Base-by-base conservation (phyloP, 2,797 vertebrate genomes). In the Leucoraja ocellata region DNA sequence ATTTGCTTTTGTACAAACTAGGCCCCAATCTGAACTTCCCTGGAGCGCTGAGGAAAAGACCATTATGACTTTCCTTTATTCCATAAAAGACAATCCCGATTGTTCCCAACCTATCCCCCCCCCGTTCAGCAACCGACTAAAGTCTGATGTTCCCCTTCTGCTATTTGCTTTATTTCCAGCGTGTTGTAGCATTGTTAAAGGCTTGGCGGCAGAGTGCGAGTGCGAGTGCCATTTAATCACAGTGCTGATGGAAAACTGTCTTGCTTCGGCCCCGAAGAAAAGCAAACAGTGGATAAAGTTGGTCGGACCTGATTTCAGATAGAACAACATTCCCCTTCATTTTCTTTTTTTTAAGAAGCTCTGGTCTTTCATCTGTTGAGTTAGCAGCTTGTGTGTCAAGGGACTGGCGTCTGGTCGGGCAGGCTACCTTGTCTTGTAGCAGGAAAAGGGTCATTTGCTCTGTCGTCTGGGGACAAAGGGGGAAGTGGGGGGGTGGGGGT, bases 1-100 rank as follows among this genome's bases (percentile, higher is more conserved):
- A 93, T 93, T 93, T 91, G 93, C 95, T 94, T 96, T 95, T 93
- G 93, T 95, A 94, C 94, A 94, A 93, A 94, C 93, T 93, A 95
- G 95, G 94, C 13, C 16, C 39, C 90, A 91, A 73, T 91, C 68
- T 23, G 88, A 76, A 78, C 0, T 65, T 86, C 28, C 93, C 93
- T 65, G 68, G 93, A 94, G 93, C 93, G 73, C 93, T 83, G 84
- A 93, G 93, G 73, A 94, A 94, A 76, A 21, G 28, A 13, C 91
- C 78, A 86, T 58, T 0, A 0, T 58, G 65, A 93, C 83, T 94
- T 76, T 54, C 10, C 63, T 83, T 54, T 93, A 93, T 93, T 91
- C 39, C 36, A 39, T 68, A 28, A 91, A 78, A 91, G 68, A 91
- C 73, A 74, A 91, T 73, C 9, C 11, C 10, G 10, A 14, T 73